These are phyloP conservation scores for Aleiodes leptofemur DNA, from an alignment of 2,888 invertebrate genomes.

Conservation along the genomic window DNA sequence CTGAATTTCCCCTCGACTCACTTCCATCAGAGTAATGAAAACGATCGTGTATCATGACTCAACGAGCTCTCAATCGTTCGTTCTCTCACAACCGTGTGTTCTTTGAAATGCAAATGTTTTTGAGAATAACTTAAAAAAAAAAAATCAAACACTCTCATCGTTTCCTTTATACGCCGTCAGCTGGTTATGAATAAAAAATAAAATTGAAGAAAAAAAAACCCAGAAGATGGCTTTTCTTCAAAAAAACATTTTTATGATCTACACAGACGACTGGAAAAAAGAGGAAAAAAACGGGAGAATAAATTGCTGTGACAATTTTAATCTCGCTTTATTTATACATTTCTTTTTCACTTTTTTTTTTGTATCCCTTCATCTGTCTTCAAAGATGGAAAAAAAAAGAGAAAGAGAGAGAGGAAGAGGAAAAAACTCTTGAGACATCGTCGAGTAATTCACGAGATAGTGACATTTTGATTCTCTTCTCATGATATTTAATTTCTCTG, in stretches of 20 bases:
- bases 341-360: background rate
- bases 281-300: slow-evolving; percentile 19
- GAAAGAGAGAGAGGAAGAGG: slow-evolving; percentile 10
- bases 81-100: slow-evolving; percentile 39
- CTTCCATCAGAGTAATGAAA: no score
- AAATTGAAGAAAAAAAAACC: background rate
- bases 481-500: background rate
- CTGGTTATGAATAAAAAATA: slow-evolving; percentile 42
- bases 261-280: slow-evolving; percentile 8
- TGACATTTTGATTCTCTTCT: slow-evolving; percentile 39
- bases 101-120: slow-evolving; percentile 57
- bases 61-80: slow-evolving; percentile 46
- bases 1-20: no score
- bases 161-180: slow-evolving; percentile 2
- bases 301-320: slow-evolving; percentile 19
- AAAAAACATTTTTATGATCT: slow-evolving; percentile 7
- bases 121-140: slow-evolving; percentile 36
- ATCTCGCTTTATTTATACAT: slow-evolving; percentile 12
- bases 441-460: slow-evolving; percentile 33
- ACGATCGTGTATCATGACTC: background rate
- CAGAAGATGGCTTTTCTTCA: slow-evolving; percentile 5
- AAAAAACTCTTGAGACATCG: slow-evolving; percentile 43
- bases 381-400: background rate
- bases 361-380: slow-evolving; percentile 14
- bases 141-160: slow-evolving; percentile 39